phyloP scores from a whole-genome alignment of 2,888 invertebrate genomes.

The Temnothorax ravouxi region DNA sequence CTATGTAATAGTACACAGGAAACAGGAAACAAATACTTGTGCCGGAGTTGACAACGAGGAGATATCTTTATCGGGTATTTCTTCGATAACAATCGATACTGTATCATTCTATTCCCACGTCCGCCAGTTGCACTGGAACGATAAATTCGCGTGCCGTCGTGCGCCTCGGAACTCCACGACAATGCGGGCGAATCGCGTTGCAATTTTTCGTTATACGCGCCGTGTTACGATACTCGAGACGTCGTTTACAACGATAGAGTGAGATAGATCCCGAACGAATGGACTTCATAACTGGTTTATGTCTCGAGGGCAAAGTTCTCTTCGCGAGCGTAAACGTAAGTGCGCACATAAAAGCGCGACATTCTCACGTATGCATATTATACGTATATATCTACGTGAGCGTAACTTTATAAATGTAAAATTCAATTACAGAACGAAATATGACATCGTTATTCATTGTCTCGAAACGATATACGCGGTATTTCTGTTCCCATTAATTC shows the following conservation, averaged over 20 bases:
- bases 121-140: constrained; percentile 35
- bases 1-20: not conserved
- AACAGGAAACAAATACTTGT: constrained; percentile 24
- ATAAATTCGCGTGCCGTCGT: constrained; percentile 50
- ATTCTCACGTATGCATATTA: constrained; percentile 8
- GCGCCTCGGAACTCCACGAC: constrained; percentile 29
- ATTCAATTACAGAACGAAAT: constrained; percentile 54
- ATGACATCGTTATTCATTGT: constrained; percentile 11
- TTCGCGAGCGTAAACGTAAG: constrained; percentile 11
- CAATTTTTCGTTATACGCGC: constrained; percentile 48
- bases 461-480: not conserved
- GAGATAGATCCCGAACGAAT: constrained; percentile 44
- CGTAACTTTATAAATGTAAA: constrained; percentile 51
- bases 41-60: constrained; percentile 15
- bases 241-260: constrained; percentile 46
- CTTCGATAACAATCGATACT: constrained; percentile 55
- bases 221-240: constrained; percentile 40
- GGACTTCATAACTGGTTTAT: constrained; percentile 55
- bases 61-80: constrained; percentile 44
- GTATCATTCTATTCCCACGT: constrained; percentile 52
- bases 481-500: not conserved
- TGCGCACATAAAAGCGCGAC: constrained; percentile 44
- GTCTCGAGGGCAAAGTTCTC: constrained; percentile 46
- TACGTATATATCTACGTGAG: not conserved
- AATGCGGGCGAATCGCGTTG: constrained; percentile 48